Percentiles rank a stretch among this genome's conserved stretches.
These are phyloP conservation scores for Conistra vaccinii DNA, from an alignment of 2,888 invertebrate genomes.

Conservation along the genomic window DNA sequence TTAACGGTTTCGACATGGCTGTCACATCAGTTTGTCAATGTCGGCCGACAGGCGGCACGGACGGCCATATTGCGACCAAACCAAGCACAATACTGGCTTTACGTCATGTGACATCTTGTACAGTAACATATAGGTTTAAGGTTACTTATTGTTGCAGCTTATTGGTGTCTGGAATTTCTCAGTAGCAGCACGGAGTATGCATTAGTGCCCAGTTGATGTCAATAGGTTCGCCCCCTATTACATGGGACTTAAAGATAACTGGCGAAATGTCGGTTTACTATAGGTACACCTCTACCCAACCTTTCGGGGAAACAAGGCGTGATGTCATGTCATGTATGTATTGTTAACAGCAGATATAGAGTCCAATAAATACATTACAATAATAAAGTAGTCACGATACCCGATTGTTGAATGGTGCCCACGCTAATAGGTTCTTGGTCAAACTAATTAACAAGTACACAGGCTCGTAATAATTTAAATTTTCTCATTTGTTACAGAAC, in stretches of 20 bases:
- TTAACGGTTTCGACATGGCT: constrained; percentile 66
- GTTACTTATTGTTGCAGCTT: too few relatives aligned
- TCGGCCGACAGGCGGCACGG: constrained; percentile 50
- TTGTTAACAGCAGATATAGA: constrained; percentile 21
- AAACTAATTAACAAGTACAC: constrained; percentile 60
- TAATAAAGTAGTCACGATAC: constrained; percentile 56
- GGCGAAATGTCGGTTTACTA: too few relatives aligned
- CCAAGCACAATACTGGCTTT: constrained; percentile 35
- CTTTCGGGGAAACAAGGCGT: too few relatives aligned
- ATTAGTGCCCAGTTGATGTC: too few relatives aligned
- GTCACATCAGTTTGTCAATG: constrained; percentile 69
- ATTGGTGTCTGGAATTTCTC: too few relatives aligned
- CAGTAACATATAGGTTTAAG: constrained; percentile 30
- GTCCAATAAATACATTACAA: constrained; percentile 35
- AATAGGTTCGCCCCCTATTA: too few relatives aligned
- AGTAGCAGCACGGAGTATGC: too few relatives aligned
- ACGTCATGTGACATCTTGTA: constrained; percentile 31
- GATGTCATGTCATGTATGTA: too few relatives aligned
- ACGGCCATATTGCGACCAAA: constrained; percentile 55
- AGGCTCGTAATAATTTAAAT: constrained; percentile 48
- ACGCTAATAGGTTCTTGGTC: constrained; percentile 48
- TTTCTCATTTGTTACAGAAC: constrained; percentile 69
- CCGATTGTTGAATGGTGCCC: constrained; percentile 47
- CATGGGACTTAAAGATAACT: too few relatives aligned
- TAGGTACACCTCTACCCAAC: too few relatives aligned